phyloP scores from a whole-genome alignment of 2,888 invertebrate genomes.

The Beris chalybata region DNA sequence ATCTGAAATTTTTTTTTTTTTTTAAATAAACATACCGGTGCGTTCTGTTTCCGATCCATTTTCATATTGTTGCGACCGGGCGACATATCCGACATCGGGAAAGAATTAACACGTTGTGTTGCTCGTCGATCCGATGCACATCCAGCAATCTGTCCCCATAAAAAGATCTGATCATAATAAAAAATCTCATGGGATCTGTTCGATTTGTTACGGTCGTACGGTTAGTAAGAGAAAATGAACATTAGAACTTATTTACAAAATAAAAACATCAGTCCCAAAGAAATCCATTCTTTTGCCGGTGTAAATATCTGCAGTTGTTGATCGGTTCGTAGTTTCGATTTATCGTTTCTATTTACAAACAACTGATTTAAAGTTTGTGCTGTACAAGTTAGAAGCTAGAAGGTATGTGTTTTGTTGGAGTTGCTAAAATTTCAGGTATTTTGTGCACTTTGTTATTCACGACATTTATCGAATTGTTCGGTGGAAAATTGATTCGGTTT shows the following conservation, averaged over 20 bases:
- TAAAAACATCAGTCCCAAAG: conserved; percentile 12
- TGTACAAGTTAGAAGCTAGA: conserved; percentile 3
- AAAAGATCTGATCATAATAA: conserved; percentile 48
- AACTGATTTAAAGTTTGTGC: neutral
- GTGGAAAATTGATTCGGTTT: neutral
- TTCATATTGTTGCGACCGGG: conserved; percentile 65
- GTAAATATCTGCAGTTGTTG: conserved; percentile 4
- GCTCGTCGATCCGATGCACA: conserved; percentile 75
- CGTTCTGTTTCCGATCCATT: conserved; percentile 73
- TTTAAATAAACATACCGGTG: conserved; percentile 65
- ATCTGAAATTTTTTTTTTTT: neutral
- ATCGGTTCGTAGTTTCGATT: neutral
- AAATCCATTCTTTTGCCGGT: conserved; percentile 5
- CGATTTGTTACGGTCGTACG: neutral
- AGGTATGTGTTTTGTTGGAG: neutral
- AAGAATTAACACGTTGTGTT: conserved; percentile 73
- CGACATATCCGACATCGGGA: conserved; percentile 82
- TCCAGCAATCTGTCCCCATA: conserved; percentile 68
- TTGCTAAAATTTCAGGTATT: neutral
- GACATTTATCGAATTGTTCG: neutral
- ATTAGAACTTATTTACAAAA: conserved; percentile 35
- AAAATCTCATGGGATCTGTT: conserved; percentile 11
- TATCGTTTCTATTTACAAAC: conserved; percentile 11
- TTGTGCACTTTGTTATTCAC: neutral
- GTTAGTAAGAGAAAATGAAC: conserved; percentile 37